These are phyloP conservation scores for Balaenoptera acutorostrata DNA, from an alignment of 2,113 vertebrate genomes.

Conservation along the genomic window DNA sequence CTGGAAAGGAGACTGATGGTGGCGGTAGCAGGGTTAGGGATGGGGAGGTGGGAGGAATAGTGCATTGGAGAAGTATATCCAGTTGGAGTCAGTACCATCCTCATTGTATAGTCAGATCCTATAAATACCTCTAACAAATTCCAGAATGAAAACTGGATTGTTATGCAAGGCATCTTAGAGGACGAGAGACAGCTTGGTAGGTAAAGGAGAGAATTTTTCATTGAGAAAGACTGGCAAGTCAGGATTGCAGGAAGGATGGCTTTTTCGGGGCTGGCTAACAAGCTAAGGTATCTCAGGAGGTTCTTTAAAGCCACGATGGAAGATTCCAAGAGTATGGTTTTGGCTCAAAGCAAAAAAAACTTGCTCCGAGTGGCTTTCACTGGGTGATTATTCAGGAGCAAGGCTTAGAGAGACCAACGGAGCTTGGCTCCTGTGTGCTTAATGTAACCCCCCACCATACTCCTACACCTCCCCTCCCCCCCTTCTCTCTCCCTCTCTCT, in stretches of 20 bases:
- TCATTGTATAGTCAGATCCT: slow-evolving; percentile 4
- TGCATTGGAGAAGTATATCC: not conserved
- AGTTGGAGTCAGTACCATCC: not conserved
- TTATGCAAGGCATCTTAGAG: slow-evolving; percentile 28
- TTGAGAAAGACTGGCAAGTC: slow-evolving; percentile 38
- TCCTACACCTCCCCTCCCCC: not conserved
- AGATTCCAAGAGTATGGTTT: not conserved
- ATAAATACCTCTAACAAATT: slow-evolving; percentile 25
- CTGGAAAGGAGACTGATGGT: not conserved
- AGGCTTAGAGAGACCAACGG: not conserved
- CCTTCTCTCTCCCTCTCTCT: too few species aligned
- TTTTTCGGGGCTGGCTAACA: not conserved
- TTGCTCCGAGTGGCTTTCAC: not conserved
- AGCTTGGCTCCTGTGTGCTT: not conserved
- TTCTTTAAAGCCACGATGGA: not conserved
- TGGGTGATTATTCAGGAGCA: not conserved
- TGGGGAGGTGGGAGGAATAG: not conserved
- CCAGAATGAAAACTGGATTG: slow-evolving; percentile 24
- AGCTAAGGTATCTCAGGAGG: not conserved
- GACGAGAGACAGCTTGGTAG: not conserved
- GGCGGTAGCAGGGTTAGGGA: not conserved
- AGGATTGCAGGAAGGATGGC: not conserved
- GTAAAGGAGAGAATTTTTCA: slow-evolving; percentile 23
- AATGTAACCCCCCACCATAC: not conserved
- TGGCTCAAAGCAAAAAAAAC: not conserved